phyloP scores from a whole-genome alignment of 1,140 invertebrate genomes.

The Magallana angulata region DNA sequence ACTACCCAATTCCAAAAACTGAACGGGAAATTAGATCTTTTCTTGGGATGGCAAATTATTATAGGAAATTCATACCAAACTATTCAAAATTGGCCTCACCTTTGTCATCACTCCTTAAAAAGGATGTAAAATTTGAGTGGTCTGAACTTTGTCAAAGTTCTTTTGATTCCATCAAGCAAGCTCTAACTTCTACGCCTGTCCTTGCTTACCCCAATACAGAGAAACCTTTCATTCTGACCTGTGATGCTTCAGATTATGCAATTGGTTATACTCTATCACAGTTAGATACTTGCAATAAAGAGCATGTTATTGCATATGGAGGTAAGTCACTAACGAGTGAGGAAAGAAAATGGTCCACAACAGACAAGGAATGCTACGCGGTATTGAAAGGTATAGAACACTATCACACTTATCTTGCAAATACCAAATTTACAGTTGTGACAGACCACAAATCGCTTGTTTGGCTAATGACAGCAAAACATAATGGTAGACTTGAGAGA shows the following conservation, averaged over 20 bases:
- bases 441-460: constrained; percentile 44
- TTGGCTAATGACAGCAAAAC: constrained; percentile 43
- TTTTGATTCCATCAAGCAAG: constrained; percentile 64
- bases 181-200: constrained; percentile 61
- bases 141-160: constrained; percentile 58
- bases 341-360: constrained; percentile 45
- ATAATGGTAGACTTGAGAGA: constrained; percentile 35
- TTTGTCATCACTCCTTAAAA: constrained; percentile 43
- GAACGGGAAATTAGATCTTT: constrained; percentile 28
- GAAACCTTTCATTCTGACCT: constrained; percentile 42
- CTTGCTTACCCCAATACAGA: constrained; percentile 57
- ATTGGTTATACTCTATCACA: constrained; percentile 45
- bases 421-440: constrained; percentile 42
- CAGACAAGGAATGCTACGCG: constrained; percentile 46
- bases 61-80: constrained; percentile 16
- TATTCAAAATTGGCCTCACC: neutral
- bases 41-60: constrained; percentile 13
- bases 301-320: constrained; percentile 54
- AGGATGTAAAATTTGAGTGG: constrained; percentile 53
- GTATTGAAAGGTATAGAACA: constrained; percentile 41
- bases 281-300: constrained; percentile 22
- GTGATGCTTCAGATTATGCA: constrained; percentile 50
- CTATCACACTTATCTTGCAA: constrained; percentile 49
- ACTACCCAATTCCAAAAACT: constrained; percentile 26
- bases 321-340: constrained; percentile 36